A percentile compares a stretch with the other conserved stretches of the same genome.
phyloP scores from a whole-genome alignment of 2,113 vertebrate species.

The Poeciliopsis prolifica region DNA sequence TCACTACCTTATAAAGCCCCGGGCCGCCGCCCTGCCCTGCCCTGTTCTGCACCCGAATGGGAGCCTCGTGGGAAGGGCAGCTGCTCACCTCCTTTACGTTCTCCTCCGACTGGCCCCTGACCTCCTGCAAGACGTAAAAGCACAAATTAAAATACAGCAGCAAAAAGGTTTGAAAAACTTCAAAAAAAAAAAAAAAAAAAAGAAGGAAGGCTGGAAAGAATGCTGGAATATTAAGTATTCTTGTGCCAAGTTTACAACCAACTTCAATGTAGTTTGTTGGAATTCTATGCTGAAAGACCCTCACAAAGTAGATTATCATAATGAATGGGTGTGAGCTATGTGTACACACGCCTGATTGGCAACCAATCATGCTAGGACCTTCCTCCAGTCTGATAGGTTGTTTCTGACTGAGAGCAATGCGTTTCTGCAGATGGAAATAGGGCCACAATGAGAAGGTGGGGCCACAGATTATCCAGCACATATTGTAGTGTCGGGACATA shows the following conservation, averaged over 20 bases:
- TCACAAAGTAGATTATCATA: neutral
- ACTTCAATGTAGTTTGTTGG: neutral
- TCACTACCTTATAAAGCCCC: slow-evolving; percentile 99
- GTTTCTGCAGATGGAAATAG: no score
- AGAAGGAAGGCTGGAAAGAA: no score
- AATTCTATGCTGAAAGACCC: no score
- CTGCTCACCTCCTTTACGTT: slow-evolving; percentile 95
- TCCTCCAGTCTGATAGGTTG: no score
- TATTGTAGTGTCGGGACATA: no score
- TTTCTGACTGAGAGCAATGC: no score
- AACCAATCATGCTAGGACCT: no score
- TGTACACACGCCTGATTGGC: no score
- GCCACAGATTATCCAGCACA: no score
- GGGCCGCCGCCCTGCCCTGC: slow-evolving; percentile 94
- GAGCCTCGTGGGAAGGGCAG: slow-evolving; percentile 91
- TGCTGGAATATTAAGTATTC: neutral
- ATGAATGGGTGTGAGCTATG: neutral
- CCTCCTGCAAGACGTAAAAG: slow-evolving; percentile 90
- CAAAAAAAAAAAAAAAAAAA: neutral
- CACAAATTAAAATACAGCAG: slow-evolving; percentile 58
- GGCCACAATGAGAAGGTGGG: no score
- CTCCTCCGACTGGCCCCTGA: slow-evolving; percentile 92
- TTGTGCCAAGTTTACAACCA: neutral
- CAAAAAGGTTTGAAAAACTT: slow-evolving; percentile 13
- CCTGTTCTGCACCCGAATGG: slow-evolving; percentile 88